A percentile compares a stretch with the other conserved stretches of the same genome.
These are phyloP conservation scores for Volucella bombylans DNA, from an alignment of 2,888 invertebrate species.

Conservation along the genomic window DNA sequence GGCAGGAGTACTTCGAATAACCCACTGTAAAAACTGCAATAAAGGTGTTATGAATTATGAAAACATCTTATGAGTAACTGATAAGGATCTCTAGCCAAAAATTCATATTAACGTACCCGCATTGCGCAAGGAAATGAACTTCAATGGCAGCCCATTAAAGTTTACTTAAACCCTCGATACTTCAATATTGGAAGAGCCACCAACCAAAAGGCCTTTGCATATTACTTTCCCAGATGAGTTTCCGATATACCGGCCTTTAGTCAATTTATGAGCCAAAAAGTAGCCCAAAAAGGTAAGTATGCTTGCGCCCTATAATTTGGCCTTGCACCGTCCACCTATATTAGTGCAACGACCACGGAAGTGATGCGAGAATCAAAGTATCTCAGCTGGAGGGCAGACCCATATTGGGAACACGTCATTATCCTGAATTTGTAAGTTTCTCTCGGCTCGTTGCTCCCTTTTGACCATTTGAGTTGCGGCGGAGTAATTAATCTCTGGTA, in stretches of 20 bases:
- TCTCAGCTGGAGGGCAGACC: constrained; percentile 44
- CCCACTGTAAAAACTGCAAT: background rate
- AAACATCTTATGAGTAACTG: constrained; percentile 42
- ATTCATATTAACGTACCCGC: constrained; percentile 19
- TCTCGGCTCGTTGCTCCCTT: background rate
- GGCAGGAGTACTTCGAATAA: no score
- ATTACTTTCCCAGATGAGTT: constrained; percentile 27
- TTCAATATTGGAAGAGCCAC: constrained; percentile 40
- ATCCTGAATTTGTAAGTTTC: constrained; percentile 9
- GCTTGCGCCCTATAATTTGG: constrained; percentile 60
- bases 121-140: constrained; percentile 36
- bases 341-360: constrained; percentile 33
- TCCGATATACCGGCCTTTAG: constrained; percentile 17
- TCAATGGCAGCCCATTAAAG: constrained; percentile 43
- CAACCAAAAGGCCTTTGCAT: constrained; percentile 50
- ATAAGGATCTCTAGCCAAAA: constrained; percentile 35
- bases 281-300: constrained; percentile 32
- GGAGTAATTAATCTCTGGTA: constrained; percentile 43
- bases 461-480: background rate
- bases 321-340: background rate
- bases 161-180: constrained; percentile 34
- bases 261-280: constrained; percentile 49
- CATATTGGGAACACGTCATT: constrained; percentile 52
- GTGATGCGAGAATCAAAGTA: constrained; percentile 49
- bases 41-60: constrained; percentile 27